Evolutionary conservation across 92 coral and sea anemone genomes (phyloP).

Genomic region (Micromussa lordhowensis): DNA sequence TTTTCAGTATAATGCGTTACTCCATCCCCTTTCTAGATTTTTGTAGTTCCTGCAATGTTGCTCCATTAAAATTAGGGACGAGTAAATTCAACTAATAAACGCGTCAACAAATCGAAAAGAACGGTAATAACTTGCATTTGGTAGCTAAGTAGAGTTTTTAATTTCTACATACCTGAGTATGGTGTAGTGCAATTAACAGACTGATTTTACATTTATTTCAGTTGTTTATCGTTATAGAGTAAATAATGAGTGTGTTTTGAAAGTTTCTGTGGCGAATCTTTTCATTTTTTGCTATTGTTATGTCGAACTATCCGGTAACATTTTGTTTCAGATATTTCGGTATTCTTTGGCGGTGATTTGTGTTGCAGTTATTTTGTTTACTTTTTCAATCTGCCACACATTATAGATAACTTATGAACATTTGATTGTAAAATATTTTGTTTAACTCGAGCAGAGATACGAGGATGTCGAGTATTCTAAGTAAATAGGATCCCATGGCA

Average conservation of each 20-base stretch:
- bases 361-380: slow-evolving; percentile 26
- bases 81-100: not conserved
- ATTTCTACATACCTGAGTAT: no score
- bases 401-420: slow-evolving; percentile 39
- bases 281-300: slow-evolving; percentile 18
- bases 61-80: not conserved
- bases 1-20: slow-evolving; percentile 13
- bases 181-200: not conserved
- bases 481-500: slow-evolving; percentile 29
- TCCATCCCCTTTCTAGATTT: slow-evolving; percentile 1
- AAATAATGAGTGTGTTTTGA: slow-evolving; percentile 28
- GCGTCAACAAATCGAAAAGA: no score
- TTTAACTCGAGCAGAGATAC: slow-evolving; percentile 35
- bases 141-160: no score
- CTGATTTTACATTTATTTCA: slow-evolving; percentile 5
- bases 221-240: slow-evolving; percentile 20
- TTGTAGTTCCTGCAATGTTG: slow-evolving; percentile 41
- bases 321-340: slow-evolving; percentile 2
- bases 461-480: slow-evolving; percentile 38
- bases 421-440: slow-evolving; percentile 48
- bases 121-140: no score
- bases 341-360: not conserved
- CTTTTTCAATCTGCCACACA: slow-evolving; percentile 32
- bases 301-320: slow-evolving; percentile 17
- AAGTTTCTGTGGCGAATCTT: not conserved